A percentile compares a stretch with the other conserved stretches of the same genome.
These are phyloP conservation scores for Hyposoter didymator DNA, from an alignment of 2,888 invertebrate genomes.

Conservation along the genomic window DNA sequence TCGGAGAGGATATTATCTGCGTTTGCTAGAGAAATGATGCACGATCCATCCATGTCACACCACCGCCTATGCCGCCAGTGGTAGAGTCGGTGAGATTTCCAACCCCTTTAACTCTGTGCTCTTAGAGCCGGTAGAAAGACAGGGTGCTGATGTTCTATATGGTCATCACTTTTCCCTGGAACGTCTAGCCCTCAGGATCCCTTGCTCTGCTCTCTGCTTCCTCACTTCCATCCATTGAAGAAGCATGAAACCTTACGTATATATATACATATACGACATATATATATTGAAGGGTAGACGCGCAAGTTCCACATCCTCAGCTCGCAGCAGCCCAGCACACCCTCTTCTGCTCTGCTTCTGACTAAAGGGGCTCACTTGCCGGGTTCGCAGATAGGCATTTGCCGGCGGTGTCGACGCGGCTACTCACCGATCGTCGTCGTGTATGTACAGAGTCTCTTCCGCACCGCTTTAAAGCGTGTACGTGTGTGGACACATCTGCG, in stretches of 20 bases:
- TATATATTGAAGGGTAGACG: background rate
- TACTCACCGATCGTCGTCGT: constrained; percentile 20
- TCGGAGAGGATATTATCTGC: constrained; percentile 71
- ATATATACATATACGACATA: background rate
- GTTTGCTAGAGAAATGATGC: constrained; percentile 79
- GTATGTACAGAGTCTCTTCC: background rate
- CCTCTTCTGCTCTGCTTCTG: constrained; percentile 45
- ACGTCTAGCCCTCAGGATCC: constrained; percentile 32
- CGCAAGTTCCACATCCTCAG: constrained; percentile 11
- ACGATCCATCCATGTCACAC: constrained; percentile 78
- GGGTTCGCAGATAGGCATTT: constrained; percentile 25
- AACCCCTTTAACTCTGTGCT: constrained; percentile 74
- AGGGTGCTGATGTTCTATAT: constrained; percentile 26
- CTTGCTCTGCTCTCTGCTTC: constrained; percentile 48
- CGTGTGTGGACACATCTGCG: constrained; percentile 18
- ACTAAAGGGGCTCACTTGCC: constrained; percentile 33
- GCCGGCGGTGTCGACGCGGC: constrained; percentile 27
- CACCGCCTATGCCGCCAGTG: constrained; percentile 55
- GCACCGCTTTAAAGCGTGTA: background rate
- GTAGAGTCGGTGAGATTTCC: constrained; percentile 75
- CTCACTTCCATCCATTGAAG: constrained; percentile 51
- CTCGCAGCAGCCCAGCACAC: background rate
- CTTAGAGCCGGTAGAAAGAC: background rate
- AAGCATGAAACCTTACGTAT: constrained; percentile 16
- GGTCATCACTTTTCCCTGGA: constrained; percentile 43